A percentile compares a stretch with the other conserved stretches of the same genome.
Conservation (phyloP, 2,113 vertebrate species). For the Odocoileus hemionus region DNA sequence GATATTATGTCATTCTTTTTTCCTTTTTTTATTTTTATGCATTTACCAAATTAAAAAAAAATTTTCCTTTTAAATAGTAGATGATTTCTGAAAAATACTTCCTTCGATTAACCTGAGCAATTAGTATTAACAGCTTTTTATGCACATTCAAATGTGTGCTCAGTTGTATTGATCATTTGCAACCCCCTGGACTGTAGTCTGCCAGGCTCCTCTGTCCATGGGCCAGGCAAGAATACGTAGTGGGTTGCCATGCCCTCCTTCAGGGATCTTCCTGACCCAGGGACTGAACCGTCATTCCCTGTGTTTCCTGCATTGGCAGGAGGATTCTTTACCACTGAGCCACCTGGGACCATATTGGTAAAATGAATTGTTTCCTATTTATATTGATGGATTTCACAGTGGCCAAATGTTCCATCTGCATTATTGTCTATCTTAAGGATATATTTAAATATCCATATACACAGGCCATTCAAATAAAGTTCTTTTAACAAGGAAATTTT, state of each 20-base stretch:
- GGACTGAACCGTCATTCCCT: neutral
- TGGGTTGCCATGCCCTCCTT: neutral
- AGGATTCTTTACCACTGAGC: neutral
- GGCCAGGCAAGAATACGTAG: neutral
- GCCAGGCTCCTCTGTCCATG: neutral
- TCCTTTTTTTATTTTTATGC: neutral
- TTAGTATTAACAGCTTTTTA: neutral
- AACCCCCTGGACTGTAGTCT: neutral
- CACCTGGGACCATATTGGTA: neutral
- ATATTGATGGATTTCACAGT: neutral
- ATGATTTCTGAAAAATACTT: neutral
- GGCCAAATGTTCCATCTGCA: neutral
- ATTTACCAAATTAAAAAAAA: neutral
- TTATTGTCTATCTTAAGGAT: neutral
- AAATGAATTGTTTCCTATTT: neutral
- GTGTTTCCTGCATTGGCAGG: neutral
- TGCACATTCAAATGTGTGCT: neutral
- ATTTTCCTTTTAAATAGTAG: neutral
- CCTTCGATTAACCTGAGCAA: neutral
- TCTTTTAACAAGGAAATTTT: neutral
- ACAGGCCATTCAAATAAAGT: neutral
- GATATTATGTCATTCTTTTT: neutral
- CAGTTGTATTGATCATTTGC: neutral
- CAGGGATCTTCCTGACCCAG: neutral
- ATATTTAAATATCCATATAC: neutral